Base-by-base conservation (phyloP, 2,797 vertebrate genomes). In the Phoxinus dragarum region DNA sequence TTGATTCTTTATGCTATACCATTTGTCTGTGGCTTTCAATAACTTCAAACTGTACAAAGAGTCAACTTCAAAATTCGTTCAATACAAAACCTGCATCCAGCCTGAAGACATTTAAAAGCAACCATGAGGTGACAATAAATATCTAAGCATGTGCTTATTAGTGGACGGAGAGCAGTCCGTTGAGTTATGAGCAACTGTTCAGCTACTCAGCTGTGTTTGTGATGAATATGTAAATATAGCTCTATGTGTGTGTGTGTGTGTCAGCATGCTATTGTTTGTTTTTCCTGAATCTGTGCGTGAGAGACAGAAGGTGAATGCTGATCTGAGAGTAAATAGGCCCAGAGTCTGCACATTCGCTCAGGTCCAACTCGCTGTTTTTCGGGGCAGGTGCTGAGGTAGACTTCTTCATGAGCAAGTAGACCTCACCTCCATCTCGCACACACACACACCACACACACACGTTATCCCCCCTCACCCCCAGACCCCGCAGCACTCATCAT, bases 351-450 rank as follows among this genome's bases (percentile, higher is more conserved):
- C 92, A 94, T 93, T 93, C 93, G 90, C 86, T 87, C 88, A 86
- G 90, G 91, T 92, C 92, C 88, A 88, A 90, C 91, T 93, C 92
- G 90, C 92, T 93, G 89, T 93, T 93, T 94, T 92, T 88, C 59
- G 82, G 90, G 91, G 92, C 93, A 93, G 93, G 93, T 95, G 95
- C 95, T 93, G 95, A 96, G 93, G 93, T 92, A 94, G 94, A 94
- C 92, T 94, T 94, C 90, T 93, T 92, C 86, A 90, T 84, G 88
- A 89, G 68, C 90, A 81, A 89, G 86, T 88, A 87, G 66, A 68
- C 67, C 86, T 42, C 47, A 49, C n/a, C 56, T 76, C 85, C 17
- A 80, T 34, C 80, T 77, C 3, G 12, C 64, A 67, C 83, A 49
- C 31, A 77, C 81, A 52, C 86, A 82, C 59, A 86, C 83, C 80